Base-by-base conservation (phyloP, 2,888 invertebrate species). In the Stenoptilia bipunctidactyla region DNA sequence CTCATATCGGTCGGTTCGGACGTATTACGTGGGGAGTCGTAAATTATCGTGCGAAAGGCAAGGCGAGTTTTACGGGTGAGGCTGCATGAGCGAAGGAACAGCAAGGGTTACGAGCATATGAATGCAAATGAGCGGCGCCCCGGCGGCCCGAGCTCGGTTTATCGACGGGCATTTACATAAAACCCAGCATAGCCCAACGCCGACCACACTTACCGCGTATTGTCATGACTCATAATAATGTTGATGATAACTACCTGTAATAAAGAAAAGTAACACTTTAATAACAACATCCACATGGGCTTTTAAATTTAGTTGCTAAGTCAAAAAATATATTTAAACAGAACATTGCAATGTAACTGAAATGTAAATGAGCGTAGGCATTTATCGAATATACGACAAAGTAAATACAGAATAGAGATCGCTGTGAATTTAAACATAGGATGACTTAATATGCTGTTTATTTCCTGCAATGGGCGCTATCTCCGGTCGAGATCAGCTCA, bases 71-170 rank as follows among this genome's bases (percentile, higher is more conserved):
- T 72, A 77, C 71, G 70, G 65, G 61, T 61, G 66, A 64, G 70
- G 61, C 66, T 66, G 67, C 70, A 61, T 60, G 60, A 65, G 66
- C 67, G 61, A 57, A 61, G 61, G 66, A 66, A 58, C 69, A 67
- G 72, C 70, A 76, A 77, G 80, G 82, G 80, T 83, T 82, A 77
- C 73, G 73, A 74, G 79, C 77, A 82, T 74, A 82, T 83, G 82
- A 82, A 83, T 83, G 82, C 80, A 83, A 82, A 83, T 82, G 79
- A 82, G 77, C 66, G 63, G 56, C 65, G 58, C 62, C 58, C 63
- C 67, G 65, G 59, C 58, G 61, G 38, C 13, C 33, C 20, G 64
- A 64, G 69, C 65, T 61, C 71, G 73, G 69, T 74, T 76, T 79
- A 80, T 79, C 72, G 79, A 62, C 52, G 53, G 61, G 53, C 66